phyloP scores from a whole-genome alignment of 2,797 vertebrate species.

The Selene dorsalis region DNA sequence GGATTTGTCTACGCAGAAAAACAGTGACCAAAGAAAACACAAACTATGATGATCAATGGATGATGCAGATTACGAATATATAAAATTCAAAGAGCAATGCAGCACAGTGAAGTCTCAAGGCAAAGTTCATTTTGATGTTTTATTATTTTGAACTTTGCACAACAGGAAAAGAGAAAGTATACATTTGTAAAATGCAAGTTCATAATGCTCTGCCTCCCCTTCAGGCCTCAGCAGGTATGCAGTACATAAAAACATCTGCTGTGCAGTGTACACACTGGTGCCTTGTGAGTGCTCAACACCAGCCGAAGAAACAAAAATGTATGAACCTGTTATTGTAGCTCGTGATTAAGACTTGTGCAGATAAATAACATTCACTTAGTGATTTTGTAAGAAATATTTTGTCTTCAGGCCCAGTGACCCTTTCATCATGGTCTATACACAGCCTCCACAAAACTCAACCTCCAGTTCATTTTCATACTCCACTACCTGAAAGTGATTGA shows the following conservation, averaged over 20 bases:
- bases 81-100: neutral
- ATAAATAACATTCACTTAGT: slow-evolving; percentile 29
- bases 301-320: slow-evolving; percentile 18
- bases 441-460: slow-evolving; percentile 1
- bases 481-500: slow-evolving; percentile 3
- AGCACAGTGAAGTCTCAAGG: neutral
- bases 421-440: slow-evolving; percentile 18
- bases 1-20: neutral
- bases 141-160: slow-evolving; percentile 66
- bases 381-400: slow-evolving; percentile 21
- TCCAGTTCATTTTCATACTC: slow-evolving; percentile 21
- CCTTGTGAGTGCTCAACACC: slow-evolving; percentile 23
- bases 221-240: slow-evolving; percentile 30
- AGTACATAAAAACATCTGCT: slow-evolving; percentile 34
- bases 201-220: slow-evolving; percentile 44
- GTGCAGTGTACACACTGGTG: slow-evolving; percentile 25
- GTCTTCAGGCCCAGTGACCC: slow-evolving; percentile 21
- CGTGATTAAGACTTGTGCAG: slow-evolving; percentile 38
- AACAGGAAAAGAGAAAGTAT: slow-evolving; percentile 56
- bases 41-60: neutral
- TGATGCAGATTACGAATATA: neutral
- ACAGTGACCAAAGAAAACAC: neutral
- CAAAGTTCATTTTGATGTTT: slow-evolving; percentile 36
- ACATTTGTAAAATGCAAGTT: slow-evolving; percentile 65
- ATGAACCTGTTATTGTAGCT: slow-evolving; percentile 18